These are phyloP conservation scores for Empidonax alnorum DNA, from an alignment of 2,113 vertebrate species.

Conservation along the genomic window DNA sequence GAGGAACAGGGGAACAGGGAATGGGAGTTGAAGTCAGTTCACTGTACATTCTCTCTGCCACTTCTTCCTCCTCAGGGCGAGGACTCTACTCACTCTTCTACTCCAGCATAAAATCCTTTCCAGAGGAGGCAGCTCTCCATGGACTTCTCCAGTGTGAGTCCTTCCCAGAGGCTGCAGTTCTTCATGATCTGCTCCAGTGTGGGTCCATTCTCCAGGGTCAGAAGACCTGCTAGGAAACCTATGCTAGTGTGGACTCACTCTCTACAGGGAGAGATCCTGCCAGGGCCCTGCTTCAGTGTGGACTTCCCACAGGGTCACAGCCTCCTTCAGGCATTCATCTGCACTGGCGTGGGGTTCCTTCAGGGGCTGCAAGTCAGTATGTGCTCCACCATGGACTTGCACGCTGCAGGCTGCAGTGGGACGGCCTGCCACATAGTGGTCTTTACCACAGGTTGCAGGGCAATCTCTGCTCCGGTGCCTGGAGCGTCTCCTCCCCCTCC, in stretches of 20 bases:
- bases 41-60: accelerated
- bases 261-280: neutral
- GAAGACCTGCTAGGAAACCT: neutral
- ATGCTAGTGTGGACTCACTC: no score
- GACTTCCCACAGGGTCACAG: neutral
- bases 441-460: accelerated
- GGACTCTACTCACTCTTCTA: neutral
- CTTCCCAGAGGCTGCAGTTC: neutral
- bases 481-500: no score
- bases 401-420: neutral
- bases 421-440: neutral
- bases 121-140: neutral
- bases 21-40: neutral
- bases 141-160: neutral
- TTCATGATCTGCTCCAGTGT: neutral
- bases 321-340: neutral
- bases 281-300: neutral
- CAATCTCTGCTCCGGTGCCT: accelerated
- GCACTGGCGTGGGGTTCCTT: neutral
- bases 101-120: accelerated
- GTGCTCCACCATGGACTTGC: neutral
- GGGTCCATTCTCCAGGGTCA: neutral
- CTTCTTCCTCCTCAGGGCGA: neutral
- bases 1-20: accelerated
- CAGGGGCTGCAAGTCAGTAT: neutral